Percentiles rank a stretch among this genome's conserved stretches.
Conservation (phyloP, 2,113 vertebrate species). For the Dicerorhinus sumatrensis region DNA sequence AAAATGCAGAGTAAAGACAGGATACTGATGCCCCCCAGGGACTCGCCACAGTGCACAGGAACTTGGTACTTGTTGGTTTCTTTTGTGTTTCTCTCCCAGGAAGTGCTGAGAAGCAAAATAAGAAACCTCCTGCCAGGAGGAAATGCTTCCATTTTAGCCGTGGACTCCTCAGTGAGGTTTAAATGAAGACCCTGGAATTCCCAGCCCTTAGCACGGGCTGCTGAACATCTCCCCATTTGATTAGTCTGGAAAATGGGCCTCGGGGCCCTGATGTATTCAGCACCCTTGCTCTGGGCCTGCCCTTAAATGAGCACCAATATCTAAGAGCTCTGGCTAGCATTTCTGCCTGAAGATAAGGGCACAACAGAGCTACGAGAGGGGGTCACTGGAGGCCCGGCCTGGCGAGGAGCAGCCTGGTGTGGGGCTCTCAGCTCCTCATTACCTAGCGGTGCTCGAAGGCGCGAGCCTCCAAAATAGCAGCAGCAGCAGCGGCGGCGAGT, state of each 20-base stretch:
- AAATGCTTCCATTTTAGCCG: not conserved
- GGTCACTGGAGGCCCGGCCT: not conserved
- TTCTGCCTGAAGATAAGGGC: rapidly evolving
- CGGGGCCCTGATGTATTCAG: not conserved
- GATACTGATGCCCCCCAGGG: not conserved
- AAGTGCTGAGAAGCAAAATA: not conserved
- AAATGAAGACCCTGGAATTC: not conserved
- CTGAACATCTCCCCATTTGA: not conserved
- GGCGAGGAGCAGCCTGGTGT: not conserved
- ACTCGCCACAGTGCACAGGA: not conserved
- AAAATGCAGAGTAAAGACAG: not conserved
- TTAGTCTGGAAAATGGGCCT: not conserved
- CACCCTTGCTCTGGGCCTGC: not conserved
- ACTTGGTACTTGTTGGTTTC: not conserved
- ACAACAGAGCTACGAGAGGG: not conserved
- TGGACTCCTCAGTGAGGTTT: not conserved
- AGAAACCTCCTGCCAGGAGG: not conserved
- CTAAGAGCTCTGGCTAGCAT: rapidly evolving
- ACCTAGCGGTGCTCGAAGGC: not conserved
- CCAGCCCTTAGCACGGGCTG: not conserved
- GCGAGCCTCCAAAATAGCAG: not conserved
- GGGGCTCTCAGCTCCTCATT: not conserved
- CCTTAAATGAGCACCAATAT: not conserved
- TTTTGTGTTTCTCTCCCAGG: not conserved
- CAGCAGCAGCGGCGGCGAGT: not conserved